phyloP scores from a whole-genome alignment of 2,113 vertebrate species.

The Siniperca chuatsi region DNA sequence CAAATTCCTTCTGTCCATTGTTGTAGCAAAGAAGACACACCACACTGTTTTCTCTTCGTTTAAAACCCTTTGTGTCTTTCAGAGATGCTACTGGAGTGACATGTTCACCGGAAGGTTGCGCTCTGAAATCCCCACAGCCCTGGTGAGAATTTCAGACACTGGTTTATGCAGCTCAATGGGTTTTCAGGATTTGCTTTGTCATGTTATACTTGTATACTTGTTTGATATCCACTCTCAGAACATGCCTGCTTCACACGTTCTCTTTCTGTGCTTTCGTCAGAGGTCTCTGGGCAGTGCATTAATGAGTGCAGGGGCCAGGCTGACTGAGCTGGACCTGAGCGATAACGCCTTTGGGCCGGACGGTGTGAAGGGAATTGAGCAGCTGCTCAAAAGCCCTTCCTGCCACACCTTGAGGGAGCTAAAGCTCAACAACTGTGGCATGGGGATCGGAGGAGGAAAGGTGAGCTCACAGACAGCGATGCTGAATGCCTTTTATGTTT shows the following conservation, averaged over 20 bases:
- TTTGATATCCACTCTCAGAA: not conserved
- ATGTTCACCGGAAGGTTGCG: conserved; percentile 97
- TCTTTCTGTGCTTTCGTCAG: conserved; percentile 72
- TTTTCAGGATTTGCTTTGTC: not conserved
- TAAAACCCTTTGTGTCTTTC: conserved; percentile 19
- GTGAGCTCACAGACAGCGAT: conserved; percentile 70
- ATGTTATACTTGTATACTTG: no score
- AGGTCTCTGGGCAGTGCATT: conserved; percentile 91
- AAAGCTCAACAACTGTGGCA: conserved; percentile 97
- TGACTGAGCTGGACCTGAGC: conserved; percentile 94
- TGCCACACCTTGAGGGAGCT: conserved; percentile 93
- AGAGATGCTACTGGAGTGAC: conserved; percentile 98
- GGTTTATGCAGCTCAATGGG: not conserved
- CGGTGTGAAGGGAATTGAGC: conserved; percentile 93
- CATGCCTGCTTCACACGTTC: not conserved
- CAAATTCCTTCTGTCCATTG: no score
- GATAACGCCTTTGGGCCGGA: conserved; percentile 98
- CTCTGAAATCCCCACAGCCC: conserved; percentile 93
- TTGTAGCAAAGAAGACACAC: not conserved
- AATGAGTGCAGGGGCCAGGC: conserved; percentile 89
- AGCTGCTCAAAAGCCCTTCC: conserved; percentile 89
- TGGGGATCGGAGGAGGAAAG: conserved; percentile 98
- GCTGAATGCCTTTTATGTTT: not conserved
- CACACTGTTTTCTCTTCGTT: not conserved
- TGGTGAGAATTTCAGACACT: conserved; percentile 85